Base-by-base conservation (phyloP, 2,113 vertebrate species). In the Cyanistes caeruleus region DNA sequence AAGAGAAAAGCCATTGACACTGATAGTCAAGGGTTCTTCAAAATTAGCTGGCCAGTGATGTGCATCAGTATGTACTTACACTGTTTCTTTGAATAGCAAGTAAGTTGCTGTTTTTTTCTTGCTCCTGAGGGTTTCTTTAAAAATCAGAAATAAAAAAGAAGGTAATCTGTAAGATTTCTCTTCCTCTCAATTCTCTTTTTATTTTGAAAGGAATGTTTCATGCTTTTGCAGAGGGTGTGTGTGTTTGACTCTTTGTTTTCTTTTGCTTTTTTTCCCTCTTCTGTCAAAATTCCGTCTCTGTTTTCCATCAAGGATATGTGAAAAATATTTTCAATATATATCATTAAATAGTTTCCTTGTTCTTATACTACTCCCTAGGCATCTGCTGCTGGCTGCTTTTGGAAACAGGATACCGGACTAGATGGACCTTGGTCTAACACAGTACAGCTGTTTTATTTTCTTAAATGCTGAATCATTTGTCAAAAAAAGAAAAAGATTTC, bases 321-420 rank as follows among this genome's bases (percentile, higher is more conserved):
- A 82, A 94, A 80, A 91, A 44, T 81, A 81, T 89, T 97, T 94
- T 96, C 79, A 89, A 72, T 90, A 77, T 94, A 82, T 92, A 87
- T 92, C 72, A 70, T 93, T 92, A 96, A 97, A 96, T 95, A 92
- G 85, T 90, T 97, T 93, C 95, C 88, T 97, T 96, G 94, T 97
- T 96, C 96, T 95, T 93, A 80, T 81, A 93, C 86, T 93, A 35
- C 63, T 97, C 95, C 90, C 95, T 90, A 84, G 95, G 64, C 83
- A 92, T 92, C 90, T 70, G 80, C 86, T 92, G 63, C 89, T 81
- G 79, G n/a, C 85, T 95, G 68, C 94, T 90, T 95, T 95, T 95
- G 73, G 94, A 95, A 97, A 96, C 60, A 70, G 95, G 92, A 96
- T 95, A 86, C 94, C 35, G 16, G 68, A 41, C 76, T 92, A 79